Base-by-base conservation (phyloP, 1,140 invertebrate genomes). In the Telenomus remus region DNA sequence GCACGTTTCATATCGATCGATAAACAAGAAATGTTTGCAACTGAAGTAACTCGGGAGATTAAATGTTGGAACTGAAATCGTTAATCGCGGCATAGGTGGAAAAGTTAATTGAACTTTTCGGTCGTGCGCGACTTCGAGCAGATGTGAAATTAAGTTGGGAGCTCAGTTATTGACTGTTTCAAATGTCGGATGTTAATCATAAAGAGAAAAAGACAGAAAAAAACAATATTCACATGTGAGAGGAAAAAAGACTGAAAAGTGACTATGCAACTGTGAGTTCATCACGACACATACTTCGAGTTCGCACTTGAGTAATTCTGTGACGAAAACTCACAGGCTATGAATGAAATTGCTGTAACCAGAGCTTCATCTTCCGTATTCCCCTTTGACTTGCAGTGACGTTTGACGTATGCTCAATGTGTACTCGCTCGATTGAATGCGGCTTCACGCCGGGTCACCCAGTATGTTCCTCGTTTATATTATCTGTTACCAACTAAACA, bases 341-440 rank as follows among this genome's bases (percentile, higher is more conserved):
- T 43, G 48, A 50, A 43, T 33, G 39, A 43, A 35, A 16, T 50
- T 15, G 39, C 14, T 35, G 46, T 48, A 51, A 51, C 6, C n/a
- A 13, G 15, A 60, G 16, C 34, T 42, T 50, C 35, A 60, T 60
- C 35, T 51, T 66, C 39, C 55, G 42, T 46, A 55, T 47, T 50
- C 60, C 56, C 57, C 74, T 70, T 71, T 71, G 61, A 77, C 9
- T 11, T 4, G 3, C 12, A 68, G 35, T 77, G 63, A 72, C 66
- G 47, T 71, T 77, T 63, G 66, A 71, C 63, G 57, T 77, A 68
- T 77, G 74, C 63, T 53, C 64, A 37, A 64, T 77, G 75, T 77
- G 68, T 60, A 72, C 48, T 57, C 59, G 64, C 63, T 59, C 64
- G 64, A 77, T 77, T 77, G 64, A 72, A 59, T 72, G 49, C 47